Conservation (phyloP, 2,113 vertebrate species). For the Crypturellus undulatus region DNA sequence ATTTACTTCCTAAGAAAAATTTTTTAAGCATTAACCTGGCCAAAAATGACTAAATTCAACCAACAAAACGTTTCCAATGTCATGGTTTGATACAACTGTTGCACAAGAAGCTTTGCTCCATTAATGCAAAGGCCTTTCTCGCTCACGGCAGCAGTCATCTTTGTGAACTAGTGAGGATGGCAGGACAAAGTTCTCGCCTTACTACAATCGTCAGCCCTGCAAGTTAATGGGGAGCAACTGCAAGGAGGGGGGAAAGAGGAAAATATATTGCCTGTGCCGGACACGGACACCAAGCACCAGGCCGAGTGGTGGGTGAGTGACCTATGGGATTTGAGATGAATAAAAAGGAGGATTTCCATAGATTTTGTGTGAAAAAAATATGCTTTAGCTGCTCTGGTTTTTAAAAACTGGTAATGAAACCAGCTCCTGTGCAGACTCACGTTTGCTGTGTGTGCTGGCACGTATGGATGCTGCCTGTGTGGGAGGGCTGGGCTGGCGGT, state of each 20-base stretch:
- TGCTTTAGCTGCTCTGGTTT: neutral
- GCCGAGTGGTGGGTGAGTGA: too few relatives aligned
- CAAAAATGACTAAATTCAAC: constrained; percentile 48
- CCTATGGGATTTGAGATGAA: neutral
- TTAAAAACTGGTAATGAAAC: neutral
- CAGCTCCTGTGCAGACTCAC: neutral
- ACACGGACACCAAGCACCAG: too few relatives aligned
- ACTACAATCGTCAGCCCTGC: neutral
- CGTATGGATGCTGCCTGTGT: rapidly evolving
- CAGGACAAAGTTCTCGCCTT: constrained; percentile 15
- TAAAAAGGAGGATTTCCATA: neutral
- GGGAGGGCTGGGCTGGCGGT: neutral
- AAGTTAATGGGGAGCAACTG: constrained; percentile 11
- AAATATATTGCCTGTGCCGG: neutral
- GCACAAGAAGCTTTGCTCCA: constrained; percentile 9
- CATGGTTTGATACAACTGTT: constrained; percentile 42
- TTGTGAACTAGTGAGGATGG: constrained; percentile 52
- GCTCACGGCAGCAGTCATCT: neutral
- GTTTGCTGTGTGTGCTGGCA: neutral
- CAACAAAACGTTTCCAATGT: constrained; percentile 26
- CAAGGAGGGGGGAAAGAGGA: neutral
- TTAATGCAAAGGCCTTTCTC: constrained; percentile 57
- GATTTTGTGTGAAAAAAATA: neutral
- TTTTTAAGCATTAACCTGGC: constrained; percentile 64
- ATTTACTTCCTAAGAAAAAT: constrained; percentile 62